Conservation (phyloP, 2,113 vertebrate species). For the Nothobranchius kuhntae region DNA sequence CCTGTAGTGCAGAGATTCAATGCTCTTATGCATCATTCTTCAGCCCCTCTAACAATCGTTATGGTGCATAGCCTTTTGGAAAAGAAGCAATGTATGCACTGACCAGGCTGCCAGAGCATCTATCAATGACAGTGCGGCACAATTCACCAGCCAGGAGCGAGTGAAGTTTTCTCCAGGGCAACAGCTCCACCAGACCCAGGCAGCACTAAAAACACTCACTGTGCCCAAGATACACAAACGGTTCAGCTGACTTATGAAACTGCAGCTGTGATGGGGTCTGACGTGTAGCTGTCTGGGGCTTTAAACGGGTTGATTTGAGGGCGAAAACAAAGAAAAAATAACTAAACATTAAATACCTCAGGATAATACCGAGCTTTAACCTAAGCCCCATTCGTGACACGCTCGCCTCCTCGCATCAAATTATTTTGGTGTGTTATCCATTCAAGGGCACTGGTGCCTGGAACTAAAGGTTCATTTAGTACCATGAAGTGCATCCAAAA, state of each 20-base stretch:
- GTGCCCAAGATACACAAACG: slow-evolving; percentile 15
- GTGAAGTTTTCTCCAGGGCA: slow-evolving; percentile 53
- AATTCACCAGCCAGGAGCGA: slow-evolving; percentile 43
- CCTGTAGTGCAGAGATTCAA: slow-evolving; percentile 58
- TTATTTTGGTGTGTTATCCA: slow-evolving; percentile 60
- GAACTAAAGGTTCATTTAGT: slow-evolving; percentile 61
- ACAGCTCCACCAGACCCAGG: slow-evolving; percentile 47
- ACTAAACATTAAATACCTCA: slow-evolving; percentile 47
- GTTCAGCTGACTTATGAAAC: slow-evolving; percentile 4
- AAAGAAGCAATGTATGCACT: slow-evolving; percentile 55
- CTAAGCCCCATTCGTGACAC: slow-evolving; percentile 52
- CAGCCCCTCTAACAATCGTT: slow-evolving; percentile 58
- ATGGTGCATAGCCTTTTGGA: slow-evolving; percentile 43
- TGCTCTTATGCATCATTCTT: slow-evolving; percentile 64
- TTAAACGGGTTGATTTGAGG: not conserved
- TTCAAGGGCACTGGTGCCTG: slow-evolving; percentile 67
- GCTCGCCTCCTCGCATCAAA: slow-evolving; percentile 40
- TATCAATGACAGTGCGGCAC: slow-evolving; percentile 66
- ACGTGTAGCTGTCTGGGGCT: slow-evolving; percentile 2
- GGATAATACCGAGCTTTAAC: slow-evolving; percentile 56
- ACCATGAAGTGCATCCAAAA: slow-evolving; percentile 56
- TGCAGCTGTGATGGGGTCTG: not conserved
- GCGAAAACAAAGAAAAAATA: slow-evolving; percentile 24
- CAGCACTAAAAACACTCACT: slow-evolving; percentile 13
- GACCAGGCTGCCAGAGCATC: slow-evolving; percentile 62